These are phyloP conservation scores for Ligdia adustata DNA, from an alignment of 2,888 invertebrate genomes.

Conservation along the genomic window DNA sequence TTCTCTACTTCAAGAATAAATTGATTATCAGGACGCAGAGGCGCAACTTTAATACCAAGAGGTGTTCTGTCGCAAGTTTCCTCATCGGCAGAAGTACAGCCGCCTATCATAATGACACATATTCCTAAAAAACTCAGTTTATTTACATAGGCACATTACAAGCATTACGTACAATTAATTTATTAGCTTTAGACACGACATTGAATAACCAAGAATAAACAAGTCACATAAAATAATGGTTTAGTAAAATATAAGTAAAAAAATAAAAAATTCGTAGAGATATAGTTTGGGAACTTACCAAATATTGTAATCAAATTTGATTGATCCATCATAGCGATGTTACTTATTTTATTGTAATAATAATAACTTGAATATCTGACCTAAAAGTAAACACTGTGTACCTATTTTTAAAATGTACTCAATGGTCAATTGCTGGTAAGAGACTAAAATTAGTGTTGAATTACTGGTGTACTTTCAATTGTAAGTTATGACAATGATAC, in stretches of 20 bases:
- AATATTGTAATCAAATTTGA: not conserved
- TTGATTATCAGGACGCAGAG: slow-evolving; percentile 68
- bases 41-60: slow-evolving; percentile 57
- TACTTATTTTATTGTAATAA: too few species aligned
- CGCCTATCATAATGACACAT: too few species aligned
- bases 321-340: slow-evolving; percentile 1
- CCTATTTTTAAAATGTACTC: slow-evolving; percentile 18
- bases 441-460: slow-evolving; percentile 37
- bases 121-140: too few species aligned
- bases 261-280: too few species aligned
- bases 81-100: slow-evolving; percentile 42
- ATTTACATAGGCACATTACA: too few species aligned
- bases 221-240: too few species aligned
- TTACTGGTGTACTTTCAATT: slow-evolving; percentile 32
- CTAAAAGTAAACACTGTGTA: not conserved
- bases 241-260: too few species aligned
- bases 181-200: too few species aligned
- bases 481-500: slow-evolving; percentile 24
- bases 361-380: too few species aligned
- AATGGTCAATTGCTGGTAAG: slow-evolving; percentile 28
- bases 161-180: too few species aligned
- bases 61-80: slow-evolving; percentile 61
- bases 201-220: too few species aligned
- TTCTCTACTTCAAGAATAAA: slow-evolving; percentile 64
- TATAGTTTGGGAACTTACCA: slow-evolving; percentile 12